Conservation (phyloP, 2,888 invertebrate genomes). For the Branchinecta sandiegonensis region DNA sequence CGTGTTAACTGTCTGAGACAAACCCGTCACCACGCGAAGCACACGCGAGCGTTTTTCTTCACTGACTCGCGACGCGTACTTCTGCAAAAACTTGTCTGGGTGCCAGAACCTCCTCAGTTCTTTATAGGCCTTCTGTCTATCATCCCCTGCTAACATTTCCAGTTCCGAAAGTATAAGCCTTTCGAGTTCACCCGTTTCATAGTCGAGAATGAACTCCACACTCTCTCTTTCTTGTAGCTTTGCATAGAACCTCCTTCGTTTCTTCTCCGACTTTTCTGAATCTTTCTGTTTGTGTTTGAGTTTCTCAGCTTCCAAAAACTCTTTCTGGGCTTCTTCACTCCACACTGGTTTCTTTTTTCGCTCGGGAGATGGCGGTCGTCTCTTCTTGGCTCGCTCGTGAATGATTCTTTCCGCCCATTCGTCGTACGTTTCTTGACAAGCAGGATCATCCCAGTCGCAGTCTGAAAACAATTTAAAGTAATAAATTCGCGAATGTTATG, state of each 20-base stretch:
- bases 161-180: conserved; percentile 17
- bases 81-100: conserved; percentile 24
- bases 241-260: background rate
- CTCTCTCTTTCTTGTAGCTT: conserved; percentile 2
- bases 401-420: conserved; percentile 22
- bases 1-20: conserved; percentile 23
- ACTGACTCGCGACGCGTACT: conserved; percentile 20
- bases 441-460: too few species aligned
- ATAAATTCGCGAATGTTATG: too few species aligned
- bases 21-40: conserved; percentile 21
- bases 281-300: background rate
- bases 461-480: too few species aligned
- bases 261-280: conserved; percentile 10
- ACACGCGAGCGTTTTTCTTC: conserved; percentile 17
- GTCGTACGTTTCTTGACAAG: conserved; percentile 20
- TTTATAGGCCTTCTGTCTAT: conserved; percentile 15
- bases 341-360: conserved; percentile 17
- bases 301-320: conserved; percentile 19
- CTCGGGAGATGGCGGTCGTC: background rate
- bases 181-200: background rate
- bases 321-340: conserved; percentile 22
- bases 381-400: conserved; percentile 17
- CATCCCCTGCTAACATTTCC: conserved; percentile 2
- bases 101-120: conserved; percentile 22
- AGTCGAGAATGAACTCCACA: conserved; percentile 9